phyloP scores from a whole-genome alignment of 92 coral and sea anemone genomes.

The Diadumene lineata region DNA sequence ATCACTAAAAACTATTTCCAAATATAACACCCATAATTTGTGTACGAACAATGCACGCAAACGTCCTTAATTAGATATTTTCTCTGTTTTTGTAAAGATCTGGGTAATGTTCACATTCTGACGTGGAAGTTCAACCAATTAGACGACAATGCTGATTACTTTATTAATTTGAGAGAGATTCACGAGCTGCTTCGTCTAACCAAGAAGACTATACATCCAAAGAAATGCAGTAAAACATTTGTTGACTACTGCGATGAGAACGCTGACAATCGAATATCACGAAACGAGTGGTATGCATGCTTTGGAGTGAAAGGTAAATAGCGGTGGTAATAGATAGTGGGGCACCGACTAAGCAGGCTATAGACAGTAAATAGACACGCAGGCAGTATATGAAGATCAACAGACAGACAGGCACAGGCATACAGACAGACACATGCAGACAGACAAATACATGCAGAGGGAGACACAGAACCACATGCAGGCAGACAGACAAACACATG shows the following conservation, averaged over 20 bases:
- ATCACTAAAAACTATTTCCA: too few relatives aligned
- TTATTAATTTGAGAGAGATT: slow-evolving; percentile 66
- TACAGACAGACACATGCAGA: neutral
- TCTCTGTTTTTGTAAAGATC: too few relatives aligned
- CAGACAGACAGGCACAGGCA: neutral
- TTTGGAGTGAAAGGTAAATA: slow-evolving; percentile 88
- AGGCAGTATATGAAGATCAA: too few relatives aligned
- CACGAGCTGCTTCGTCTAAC: slow-evolving; percentile 67
- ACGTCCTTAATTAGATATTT: too few relatives aligned
- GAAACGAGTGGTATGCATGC: slow-evolving; percentile 87
- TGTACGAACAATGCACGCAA: too few relatives aligned
- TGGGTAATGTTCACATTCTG: slow-evolving; percentile 66
- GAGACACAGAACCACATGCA: too few relatives aligned
- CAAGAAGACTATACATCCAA: slow-evolving; percentile 75
- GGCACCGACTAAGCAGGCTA: too few relatives aligned
- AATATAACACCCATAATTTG: too few relatives aligned
- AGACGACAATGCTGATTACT: slow-evolving; percentile 71
- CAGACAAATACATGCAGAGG: too few relatives aligned
- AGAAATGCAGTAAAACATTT: slow-evolving; percentile 92
- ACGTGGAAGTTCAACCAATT: slow-evolving; percentile 86
- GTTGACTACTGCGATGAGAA: slow-evolving; percentile 81
- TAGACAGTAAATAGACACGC: neutral
- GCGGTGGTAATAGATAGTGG: too few relatives aligned
- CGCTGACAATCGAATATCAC: slow-evolving; percentile 60
- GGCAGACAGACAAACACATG: too few relatives aligned